A percentile compares a stretch with the other conserved stretches of the same genome.
These are phyloP conservation scores for Zaprionus lachaisei DNA, from an alignment of 1,140 invertebrate species.

Conservation along the genomic window DNA sequence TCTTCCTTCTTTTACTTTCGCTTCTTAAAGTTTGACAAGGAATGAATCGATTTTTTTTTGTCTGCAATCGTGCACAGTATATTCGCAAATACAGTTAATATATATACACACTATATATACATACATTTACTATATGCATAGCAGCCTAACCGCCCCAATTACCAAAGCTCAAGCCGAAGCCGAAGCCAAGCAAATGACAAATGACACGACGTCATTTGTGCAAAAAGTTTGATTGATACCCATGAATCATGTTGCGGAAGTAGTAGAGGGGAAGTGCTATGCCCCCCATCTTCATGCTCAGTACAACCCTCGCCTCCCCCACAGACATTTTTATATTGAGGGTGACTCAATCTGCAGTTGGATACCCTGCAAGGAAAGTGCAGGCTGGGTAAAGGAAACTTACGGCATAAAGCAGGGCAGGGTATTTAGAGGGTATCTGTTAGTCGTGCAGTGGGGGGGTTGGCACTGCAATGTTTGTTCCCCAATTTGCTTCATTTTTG, in stretches of 20 bases:
- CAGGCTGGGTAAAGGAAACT: background rate
- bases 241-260: constrained; percentile 70
- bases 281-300: background rate
- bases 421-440: background rate
- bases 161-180: constrained; percentile 23
- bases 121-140: background rate
- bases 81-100: background rate
- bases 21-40: constrained; percentile 3
- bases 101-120: too few relatives aligned
- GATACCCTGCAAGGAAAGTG: background rate
- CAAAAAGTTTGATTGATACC: constrained; percentile 71
- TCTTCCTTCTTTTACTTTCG: background rate
- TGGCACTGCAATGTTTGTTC: constrained; percentile 4
- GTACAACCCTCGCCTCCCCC: background rate
- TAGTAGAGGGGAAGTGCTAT: constrained; percentile 17
- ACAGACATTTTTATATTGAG: background rate
- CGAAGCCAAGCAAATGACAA: constrained; percentile 53
- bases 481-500: constrained; percentile 29
- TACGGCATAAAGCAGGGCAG: too few relatives aligned
- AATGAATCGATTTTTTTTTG: constrained; percentile 58
- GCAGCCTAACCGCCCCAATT: constrained; percentile 49
- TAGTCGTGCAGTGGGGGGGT: constrained; percentile 1
- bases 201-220: constrained; percentile 30
- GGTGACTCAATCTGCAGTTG: background rate
- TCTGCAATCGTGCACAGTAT: constrained; percentile 42